These are phyloP conservation scores for Sebastolobus altivelis DNA, from an alignment of 2,797 vertebrate genomes.

Conservation along the genomic window DNA sequence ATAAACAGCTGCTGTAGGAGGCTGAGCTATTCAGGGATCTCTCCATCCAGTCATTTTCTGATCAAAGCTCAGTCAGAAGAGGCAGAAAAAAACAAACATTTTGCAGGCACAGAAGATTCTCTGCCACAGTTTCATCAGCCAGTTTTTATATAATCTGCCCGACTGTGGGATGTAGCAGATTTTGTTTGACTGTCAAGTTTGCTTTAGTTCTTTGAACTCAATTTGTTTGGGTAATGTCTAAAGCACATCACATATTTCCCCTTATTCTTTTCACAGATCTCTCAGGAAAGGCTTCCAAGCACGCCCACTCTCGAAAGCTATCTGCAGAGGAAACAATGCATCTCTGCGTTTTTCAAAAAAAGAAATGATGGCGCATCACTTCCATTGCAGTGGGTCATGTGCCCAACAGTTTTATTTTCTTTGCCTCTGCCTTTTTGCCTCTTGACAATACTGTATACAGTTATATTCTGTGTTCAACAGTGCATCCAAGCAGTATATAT, in stretches of 20 bases:
- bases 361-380: conserved; percentile 39
- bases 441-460: not conserved
- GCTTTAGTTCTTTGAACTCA: conserved; percentile 47
- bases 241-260: conserved; percentile 44
- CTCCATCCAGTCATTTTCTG: conserved; percentile 61
- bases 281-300: conserved; percentile 29
- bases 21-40: conserved; percentile 59
- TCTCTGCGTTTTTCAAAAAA: conserved; percentile 11
- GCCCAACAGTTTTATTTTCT: conserved; percentile 17
- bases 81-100: conserved; percentile 22
- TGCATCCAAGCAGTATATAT: conserved; percentile 12
- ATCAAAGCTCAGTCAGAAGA: conserved; percentile 68
- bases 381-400: conserved; percentile 35
- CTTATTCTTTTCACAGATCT: conserved; percentile 42
- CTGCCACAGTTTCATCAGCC: conserved; percentile 55
- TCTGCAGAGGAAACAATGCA: conserved; percentile 40
- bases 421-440: not conserved
- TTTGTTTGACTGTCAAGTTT: conserved; percentile 66
- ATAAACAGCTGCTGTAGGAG: conserved; percentile 63
- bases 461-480: conserved; percentile 14
- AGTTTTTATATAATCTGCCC: conserved; percentile 55
- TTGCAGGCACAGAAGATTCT: conserved; percentile 24
- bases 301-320: conserved; percentile 30
- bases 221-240: conserved; percentile 54
- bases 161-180: conserved; percentile 46